Evolutionary conservation across 2,113 vertebrate species (phyloP).

Genomic region (Verasper variegatus): DNA sequence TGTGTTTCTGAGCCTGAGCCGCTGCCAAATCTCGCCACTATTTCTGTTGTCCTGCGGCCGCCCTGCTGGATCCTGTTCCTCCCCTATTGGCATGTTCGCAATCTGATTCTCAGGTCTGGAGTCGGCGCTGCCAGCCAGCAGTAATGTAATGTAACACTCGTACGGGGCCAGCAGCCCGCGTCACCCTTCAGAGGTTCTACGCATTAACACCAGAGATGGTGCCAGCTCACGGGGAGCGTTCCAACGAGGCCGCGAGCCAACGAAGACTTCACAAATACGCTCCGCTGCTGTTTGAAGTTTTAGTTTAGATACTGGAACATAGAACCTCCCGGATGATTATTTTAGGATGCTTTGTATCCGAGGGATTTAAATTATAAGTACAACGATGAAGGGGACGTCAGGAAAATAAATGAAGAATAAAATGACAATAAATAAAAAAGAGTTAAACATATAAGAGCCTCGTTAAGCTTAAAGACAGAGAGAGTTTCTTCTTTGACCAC

Average conservation of each 20-base stretch:
- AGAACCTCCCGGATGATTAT: background rate
- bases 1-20: background rate
- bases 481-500: too few species aligned
- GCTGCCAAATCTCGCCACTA: background rate
- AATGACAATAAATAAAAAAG: too few species aligned
- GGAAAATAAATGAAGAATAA: background rate
- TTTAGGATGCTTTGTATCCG: background rate
- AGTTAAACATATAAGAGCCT: background rate
- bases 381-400: background rate
- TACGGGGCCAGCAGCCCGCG: conserved; percentile 5
- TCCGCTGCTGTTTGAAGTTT: background rate
- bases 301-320: background rate
- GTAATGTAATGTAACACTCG: background rate
- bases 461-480: too few species aligned
- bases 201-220: conserved; percentile 13
- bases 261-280: background rate
- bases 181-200: conserved; percentile 21
- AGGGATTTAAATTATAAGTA: background rate
- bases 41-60: background rate
- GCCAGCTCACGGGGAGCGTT: conserved; percentile 12
- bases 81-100: background rate
- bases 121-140: background rate
- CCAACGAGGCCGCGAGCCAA: conserved; percentile 1
- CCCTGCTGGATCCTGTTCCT: background rate
- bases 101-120: background rate